Percentiles rank a stretch among this genome's conserved stretches.
These are phyloP conservation scores for Bombyx huttoni DNA, from an alignment of 2,888 invertebrate genomes.

Conservation along the genomic window DNA sequence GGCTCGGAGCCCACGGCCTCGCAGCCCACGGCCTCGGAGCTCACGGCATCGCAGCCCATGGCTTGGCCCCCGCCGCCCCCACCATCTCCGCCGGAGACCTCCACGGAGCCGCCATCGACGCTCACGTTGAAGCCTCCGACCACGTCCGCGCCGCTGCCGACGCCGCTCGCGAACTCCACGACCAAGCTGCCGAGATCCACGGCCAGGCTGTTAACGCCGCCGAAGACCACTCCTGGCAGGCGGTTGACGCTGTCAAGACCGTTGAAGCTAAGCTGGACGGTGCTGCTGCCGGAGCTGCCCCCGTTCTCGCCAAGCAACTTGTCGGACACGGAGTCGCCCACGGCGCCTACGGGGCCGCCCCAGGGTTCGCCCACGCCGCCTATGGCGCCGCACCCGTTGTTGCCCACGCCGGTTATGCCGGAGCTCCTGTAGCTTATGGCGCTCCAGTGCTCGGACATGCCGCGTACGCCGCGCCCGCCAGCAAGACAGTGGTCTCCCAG, in stretches of 20 bases:
- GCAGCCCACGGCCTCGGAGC: constrained; percentile 31
- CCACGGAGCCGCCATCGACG: constrained; percentile 58
- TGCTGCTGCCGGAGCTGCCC: constrained; percentile 59
- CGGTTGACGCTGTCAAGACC: constrained; percentile 59
- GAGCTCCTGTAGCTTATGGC: constrained; percentile 15
- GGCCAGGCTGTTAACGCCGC: constrained; percentile 63
- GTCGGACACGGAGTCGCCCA: constrained; percentile 35
- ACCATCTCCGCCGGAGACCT: constrained; percentile 62
- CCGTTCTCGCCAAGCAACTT: constrained; percentile 55
- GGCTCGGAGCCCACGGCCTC: constrained; percentile 17
- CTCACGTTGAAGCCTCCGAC: constrained; percentile 57
- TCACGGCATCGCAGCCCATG: constrained; percentile 30
- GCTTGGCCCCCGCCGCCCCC: constrained; percentile 33
- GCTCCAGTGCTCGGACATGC: constrained; percentile 17
- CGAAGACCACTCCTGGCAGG: constrained; percentile 62
- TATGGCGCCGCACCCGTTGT: constrained; percentile 18
- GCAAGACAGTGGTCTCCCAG: constrained; percentile 41
- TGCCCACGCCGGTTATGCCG: constrained; percentile 18
- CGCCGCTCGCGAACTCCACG: constrained; percentile 53
- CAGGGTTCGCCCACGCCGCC: constrained; percentile 11
- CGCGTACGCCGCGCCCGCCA: constrained; percentile 25
- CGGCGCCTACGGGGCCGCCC: constrained; percentile 13
- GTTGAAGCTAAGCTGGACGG: constrained; percentile 56
- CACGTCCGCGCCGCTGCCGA: constrained; percentile 59
- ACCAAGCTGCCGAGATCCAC: constrained; percentile 59